Conservation (phyloP, 1,140 invertebrate species). For the Trichoplusia ni region DNA sequence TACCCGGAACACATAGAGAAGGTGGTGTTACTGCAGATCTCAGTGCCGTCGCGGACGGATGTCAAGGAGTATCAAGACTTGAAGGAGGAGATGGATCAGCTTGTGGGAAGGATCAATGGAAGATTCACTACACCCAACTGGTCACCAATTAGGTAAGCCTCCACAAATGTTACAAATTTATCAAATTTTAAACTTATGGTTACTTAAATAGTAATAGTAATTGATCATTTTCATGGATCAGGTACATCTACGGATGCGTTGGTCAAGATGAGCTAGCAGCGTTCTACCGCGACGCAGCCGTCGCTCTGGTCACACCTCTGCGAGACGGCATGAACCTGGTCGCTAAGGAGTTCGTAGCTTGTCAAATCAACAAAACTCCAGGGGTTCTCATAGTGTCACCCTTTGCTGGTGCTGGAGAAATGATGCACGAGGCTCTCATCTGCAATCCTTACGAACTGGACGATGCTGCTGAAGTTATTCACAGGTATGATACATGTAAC, state of each 20-base stretch:
- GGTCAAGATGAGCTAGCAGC: conserved; percentile 92
- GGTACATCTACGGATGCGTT: conserved; percentile 94
- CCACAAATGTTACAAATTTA: too few relatives aligned
- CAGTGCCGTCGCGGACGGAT: conserved; percentile 94
- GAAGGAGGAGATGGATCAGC: conserved; percentile 94
- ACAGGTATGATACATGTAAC: conserved; percentile 84
- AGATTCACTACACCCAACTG: conserved; percentile 94
- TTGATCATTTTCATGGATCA: conserved; percentile 41
- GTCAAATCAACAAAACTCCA: conserved; percentile 92
- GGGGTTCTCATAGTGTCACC: conserved; percentile 95
- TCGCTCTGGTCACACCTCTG: conserved; percentile 92
- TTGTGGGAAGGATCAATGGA: conserved; percentile 93
- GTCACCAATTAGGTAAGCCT: conserved; percentile 89
- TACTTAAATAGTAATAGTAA: neutral
- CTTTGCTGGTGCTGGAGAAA: conserved; percentile 94
- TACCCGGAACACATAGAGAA: conserved; percentile 93
- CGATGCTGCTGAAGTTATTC: conserved; percentile 92
- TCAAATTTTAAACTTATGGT: too few relatives aligned
- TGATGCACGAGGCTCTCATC: conserved; percentile 94
- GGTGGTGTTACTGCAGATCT: conserved; percentile 91
- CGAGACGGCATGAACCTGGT: conserved; percentile 97
- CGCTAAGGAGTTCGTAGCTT: conserved; percentile 96
- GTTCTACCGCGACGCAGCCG: conserved; percentile 92
- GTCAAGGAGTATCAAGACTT: conserved; percentile 95
- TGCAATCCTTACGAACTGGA: conserved; percentile 96